Base-by-base conservation (phyloP, 2,797 vertebrate genomes). In the Eulemur mongoz region DNA sequence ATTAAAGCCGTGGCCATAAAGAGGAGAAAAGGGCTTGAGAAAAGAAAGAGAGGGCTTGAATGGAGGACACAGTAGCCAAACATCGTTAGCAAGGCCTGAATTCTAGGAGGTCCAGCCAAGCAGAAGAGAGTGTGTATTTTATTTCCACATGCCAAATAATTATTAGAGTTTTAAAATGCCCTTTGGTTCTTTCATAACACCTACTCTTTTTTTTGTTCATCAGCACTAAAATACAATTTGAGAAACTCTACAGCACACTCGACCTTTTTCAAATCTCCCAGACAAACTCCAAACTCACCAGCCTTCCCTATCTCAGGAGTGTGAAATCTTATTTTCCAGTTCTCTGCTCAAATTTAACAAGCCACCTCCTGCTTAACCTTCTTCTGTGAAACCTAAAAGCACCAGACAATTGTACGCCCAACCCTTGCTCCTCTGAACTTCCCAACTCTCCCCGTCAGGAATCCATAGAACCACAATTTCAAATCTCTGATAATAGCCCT, bases 281-380 rank as follows among this genome's bases (percentile, higher is more conserved):
- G 90, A 87, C 89, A 96, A 96, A 97, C 96, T 97, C 98, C 95
- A 97, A 98, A 98, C 83, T 97, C 95, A 89, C 84, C 93, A 97
- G 95, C 93, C 97, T 95, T 93, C 86, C 95, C n/a, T 50, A 97
- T 97, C 92, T 98, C 92, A 96, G 69, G 95, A 98, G 98, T 98
- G 98, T 98, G 98, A 99, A 99, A 99, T 98, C 98, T 98, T 98
- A 97, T 99, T 99, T 98, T 99, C 98, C 98, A 98, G 97, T 92
- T 98, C 98, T 99, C 97, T 98, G 98, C 98, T 98, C 98, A 98
- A 97, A 98, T 98, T 98, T 98, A 99, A 98, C 98, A 98, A 98
- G 93, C 97, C 97, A 95, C 98, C 97, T 98, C 98, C 96, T 96
- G 95, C 90, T 98, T 98, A 98, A 98, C 98, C 98, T 98, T 98